phyloP scores from a whole-genome alignment of 2,113 vertebrate genomes.

The Leuciscus idus region DNA sequence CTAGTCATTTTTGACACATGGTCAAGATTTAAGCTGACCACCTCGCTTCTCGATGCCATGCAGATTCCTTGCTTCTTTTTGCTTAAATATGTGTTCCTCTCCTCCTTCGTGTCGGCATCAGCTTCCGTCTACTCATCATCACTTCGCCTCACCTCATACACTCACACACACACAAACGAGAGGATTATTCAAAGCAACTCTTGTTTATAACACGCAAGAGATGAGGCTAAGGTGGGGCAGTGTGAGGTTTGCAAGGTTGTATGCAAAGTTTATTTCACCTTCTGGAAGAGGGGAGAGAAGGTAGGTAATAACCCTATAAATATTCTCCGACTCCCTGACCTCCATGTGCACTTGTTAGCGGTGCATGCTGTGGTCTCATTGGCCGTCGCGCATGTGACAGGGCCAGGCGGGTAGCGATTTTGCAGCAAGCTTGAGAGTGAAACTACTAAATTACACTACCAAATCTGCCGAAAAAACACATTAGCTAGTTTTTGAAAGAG shows the following conservation, averaged over 20 bases:
- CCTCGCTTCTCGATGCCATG: not conserved
- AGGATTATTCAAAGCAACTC: slow-evolving; percentile 67
- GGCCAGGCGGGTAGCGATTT: not conserved
- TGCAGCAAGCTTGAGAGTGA: not conserved
- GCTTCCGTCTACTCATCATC: slow-evolving; percentile 50
- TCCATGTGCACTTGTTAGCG: slow-evolving; percentile 56
- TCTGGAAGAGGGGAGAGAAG: slow-evolving; percentile 50
- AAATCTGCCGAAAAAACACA: not conserved
- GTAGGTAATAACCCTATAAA: slow-evolving; percentile 60
- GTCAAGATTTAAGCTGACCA: slow-evolving; percentile 31
- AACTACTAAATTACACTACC: slow-evolving; percentile 2
- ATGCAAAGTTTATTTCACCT: slow-evolving; percentile 65
- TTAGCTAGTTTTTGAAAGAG: not conserved
- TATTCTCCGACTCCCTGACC: slow-evolving; percentile 60
- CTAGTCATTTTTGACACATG: not conserved
- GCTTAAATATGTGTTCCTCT: slow-evolving; percentile 34
- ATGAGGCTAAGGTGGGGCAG: slow-evolving; percentile 31
- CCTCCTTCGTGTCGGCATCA: slow-evolving; percentile 8
- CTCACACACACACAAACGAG: slow-evolving; percentile 48
- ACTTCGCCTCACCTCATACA: slow-evolving; percentile 26
- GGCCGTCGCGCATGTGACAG: slow-evolving; percentile 18
- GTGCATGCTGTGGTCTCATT: not conserved
- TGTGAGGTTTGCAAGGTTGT: slow-evolving; percentile 62
- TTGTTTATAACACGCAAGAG: slow-evolving; percentile 37
- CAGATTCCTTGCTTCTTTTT: slow-evolving; percentile 4